Conservation (phyloP, 2,113 vertebrate genomes). For the Notarius quadriscutis region DNA sequence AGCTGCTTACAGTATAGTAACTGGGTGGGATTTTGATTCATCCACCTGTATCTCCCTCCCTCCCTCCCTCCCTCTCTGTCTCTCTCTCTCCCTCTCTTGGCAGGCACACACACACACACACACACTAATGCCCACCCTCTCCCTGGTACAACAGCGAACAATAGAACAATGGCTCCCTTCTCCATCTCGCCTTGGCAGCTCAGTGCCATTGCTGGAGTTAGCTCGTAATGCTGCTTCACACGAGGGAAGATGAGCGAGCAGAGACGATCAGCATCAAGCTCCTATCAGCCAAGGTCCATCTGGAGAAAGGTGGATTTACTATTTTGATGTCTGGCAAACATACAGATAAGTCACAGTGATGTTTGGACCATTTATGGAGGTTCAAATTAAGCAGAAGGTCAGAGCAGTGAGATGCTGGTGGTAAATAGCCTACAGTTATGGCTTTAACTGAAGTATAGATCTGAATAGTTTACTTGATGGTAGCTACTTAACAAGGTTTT, state of each 20-base stretch:
- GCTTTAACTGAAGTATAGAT: neutral
- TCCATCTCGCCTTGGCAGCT: constrained; percentile 44
- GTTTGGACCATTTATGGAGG: neutral
- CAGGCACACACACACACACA: constrained; percentile 29
- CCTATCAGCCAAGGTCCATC: constrained; percentile 56
- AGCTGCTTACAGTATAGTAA: constrained; percentile 49
- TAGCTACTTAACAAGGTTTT: neutral
- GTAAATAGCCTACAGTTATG: too few species aligned
- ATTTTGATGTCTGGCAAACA: neutral
- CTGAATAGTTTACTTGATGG: neutral
- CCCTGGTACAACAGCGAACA: constrained; percentile 65
- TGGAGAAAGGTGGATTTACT: constrained; percentile 63
- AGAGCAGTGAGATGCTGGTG: neutral
- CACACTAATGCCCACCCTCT: constrained; percentile 54
- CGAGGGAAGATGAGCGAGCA: constrained; percentile 65
- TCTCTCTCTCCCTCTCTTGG: constrained; percentile 24
- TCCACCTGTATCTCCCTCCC: constrained; percentile 21
- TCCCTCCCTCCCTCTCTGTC: neutral
- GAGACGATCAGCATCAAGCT: constrained; percentile 56
- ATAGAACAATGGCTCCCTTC: constrained; percentile 60
- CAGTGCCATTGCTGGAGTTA: constrained; percentile 46
- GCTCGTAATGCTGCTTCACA: constrained; percentile 57
- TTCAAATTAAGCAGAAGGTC: neutral
- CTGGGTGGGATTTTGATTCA: constrained; percentile 28
- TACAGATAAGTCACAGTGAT: constrained; percentile 17